Evolutionary conservation across 2,797 vertebrate species (phyloP), one percentile per base, ranked within the genome.

Genomic region (Setipinna tenuifilis): DNA sequence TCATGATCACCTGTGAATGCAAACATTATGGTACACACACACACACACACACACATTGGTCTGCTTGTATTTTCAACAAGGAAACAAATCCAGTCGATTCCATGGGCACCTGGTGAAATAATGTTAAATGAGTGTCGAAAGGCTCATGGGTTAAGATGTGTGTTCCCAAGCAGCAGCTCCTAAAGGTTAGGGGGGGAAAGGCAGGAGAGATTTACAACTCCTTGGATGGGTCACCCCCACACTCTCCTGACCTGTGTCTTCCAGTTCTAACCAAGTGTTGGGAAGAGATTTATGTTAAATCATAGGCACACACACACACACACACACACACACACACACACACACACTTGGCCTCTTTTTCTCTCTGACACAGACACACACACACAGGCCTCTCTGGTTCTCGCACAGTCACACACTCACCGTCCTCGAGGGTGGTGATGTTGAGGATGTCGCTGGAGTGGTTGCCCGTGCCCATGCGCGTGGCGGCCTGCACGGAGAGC

Each of bases 401-500:
- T 9, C 50, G 9, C 50, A 54, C 50, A 54, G 48, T 86, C 1
- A 59, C 17, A 86, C 86, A 86, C 90, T 96, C 94, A 96, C 95
- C 95, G 62, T 96, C 96, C 91, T 97, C 95, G 89, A 95, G 89
- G 2, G 96, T 97, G 86, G 95, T 97, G 92, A 96, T 92, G 93
- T 96, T 95, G 88, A 97, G 92, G 44, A 94, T 91, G 35, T 95
- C 94, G 80, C 95, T 96, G 90, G 91, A 95, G 92, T 95, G 91
- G 94, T 96, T 96, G 21, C 95, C 95, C 0, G 93, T 88, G 86
- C 95, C 95, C 17, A 93, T 90, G 4, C 87, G 90, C 0, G 96
- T 96, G 91, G 95, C 93, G 0, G 95, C 93, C 88, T 94, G 94
- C 82, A 96, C 93, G 84, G 83, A 82, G 58, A 95, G 46, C 11